Base-by-base conservation (phyloP, 2,797 vertebrate species). In the Microcaecilia unicolor region DNA sequence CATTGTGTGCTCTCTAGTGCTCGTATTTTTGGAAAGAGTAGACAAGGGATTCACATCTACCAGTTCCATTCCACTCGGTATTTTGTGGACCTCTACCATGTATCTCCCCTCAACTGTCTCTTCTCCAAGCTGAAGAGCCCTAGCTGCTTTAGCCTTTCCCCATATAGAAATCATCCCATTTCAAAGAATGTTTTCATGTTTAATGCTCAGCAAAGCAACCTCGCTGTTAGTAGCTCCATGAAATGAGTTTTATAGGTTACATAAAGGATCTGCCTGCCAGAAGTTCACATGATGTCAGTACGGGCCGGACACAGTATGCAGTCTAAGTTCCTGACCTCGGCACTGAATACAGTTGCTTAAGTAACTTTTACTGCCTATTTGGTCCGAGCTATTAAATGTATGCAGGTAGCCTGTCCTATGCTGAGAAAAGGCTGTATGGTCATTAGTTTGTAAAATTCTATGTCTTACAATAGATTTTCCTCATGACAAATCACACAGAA, bases 401-500 rank as follows among this genome's bases (percentile, higher is more conserved):
- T 37, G 18, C 52, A 67, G 37, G 37, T 49, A 64, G 25, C 41
- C 43, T 41, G 41, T 61, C 37, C 45, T 55, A 48, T 31, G 34
- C 17, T 0, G 0, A 11, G n/a, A 32, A 54, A 66, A 41, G 32
- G 60, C 68, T 50, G 16, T 16, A 40, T 1, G 27, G 52, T 68
- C 59, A 65, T 58, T 62, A 42, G 28, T n/a, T 24, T 58, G 48
- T 51, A 51, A 56, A 71, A 74, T 70, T 36, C 62, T 63, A 58
- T 64, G 48, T 50, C 67, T 66, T 55, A 69, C 59, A 51, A 64
- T 64, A 47, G 69, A 61, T 70, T 70, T 70, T 79, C 45, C 55
- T 74, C 50, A 41, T 78, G 67, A 72, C 47, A 76, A 76, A 81
- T 68, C 64, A 67, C 56, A 46, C 18, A 16, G 47, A 72, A 70